Evolutionary conservation across 1,140 invertebrate genomes (phyloP).

Genomic region (Acromyrmex charruanus): DNA sequence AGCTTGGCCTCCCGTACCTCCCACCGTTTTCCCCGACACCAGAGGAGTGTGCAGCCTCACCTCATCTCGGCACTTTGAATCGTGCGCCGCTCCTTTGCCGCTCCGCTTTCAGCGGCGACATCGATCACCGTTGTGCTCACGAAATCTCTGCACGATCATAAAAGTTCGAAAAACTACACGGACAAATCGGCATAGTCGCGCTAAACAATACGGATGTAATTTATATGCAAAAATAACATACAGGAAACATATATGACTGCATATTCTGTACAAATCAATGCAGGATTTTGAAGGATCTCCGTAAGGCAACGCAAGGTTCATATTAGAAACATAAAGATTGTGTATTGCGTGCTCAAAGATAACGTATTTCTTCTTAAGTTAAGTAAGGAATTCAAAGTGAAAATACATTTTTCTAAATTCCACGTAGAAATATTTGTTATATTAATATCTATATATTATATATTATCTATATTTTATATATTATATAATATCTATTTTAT

Average conservation of each 20-base stretch:
- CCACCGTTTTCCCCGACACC: conserved; percentile 33
- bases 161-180: conserved; percentile 14
- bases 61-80: conserved; percentile 48
- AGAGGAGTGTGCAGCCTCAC: conserved; percentile 42
- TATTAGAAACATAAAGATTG: not conserved
- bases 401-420: not conserved
- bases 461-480: too few species aligned
- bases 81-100: conserved; percentile 43
- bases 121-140: conserved; percentile 47
- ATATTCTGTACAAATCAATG: not conserved
- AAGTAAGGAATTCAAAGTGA: not conserved
- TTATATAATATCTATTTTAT: too few species aligned
- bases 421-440: not conserved
- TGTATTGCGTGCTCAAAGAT: not conserved
- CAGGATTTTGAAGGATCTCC: not conserved
- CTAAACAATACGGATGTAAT: not conserved
- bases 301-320: not conserved
- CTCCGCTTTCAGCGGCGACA: conserved; percentile 49
- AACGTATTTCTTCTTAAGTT: not conserved
- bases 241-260: not conserved
- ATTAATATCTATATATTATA: not conserved
- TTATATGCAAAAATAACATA: not conserved
- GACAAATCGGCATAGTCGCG: not conserved
- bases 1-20: conserved; percentile 76
- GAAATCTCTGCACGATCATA: conserved; percentile 39